These are phyloP conservation scores for Cyanoderma ruficeps DNA, from an alignment of 2,113 vertebrate genomes.

Conservation along the genomic window DNA sequence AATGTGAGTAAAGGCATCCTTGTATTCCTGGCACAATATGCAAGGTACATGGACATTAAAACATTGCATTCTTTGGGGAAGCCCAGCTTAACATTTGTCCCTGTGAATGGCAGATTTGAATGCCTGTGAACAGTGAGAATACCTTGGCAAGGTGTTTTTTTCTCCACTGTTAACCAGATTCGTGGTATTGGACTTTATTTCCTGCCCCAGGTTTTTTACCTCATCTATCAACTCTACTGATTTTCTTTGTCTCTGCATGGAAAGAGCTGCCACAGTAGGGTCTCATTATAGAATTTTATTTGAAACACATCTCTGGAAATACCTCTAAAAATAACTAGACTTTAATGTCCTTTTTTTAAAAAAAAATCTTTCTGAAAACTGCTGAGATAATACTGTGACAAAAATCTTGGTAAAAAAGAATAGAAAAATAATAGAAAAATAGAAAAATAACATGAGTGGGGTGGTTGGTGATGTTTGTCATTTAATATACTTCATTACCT, in stretches of 20 bases:
- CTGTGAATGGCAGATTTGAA: not conserved
- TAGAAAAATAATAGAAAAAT: not conserved
- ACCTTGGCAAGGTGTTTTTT: not conserved
- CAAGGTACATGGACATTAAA: not conserved
- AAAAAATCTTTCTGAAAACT: not conserved
- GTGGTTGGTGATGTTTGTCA: not conserved
- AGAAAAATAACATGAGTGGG: not conserved
- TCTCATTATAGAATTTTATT: not conserved
- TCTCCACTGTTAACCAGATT: not conserved
- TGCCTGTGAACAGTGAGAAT: not conserved
- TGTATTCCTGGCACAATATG: not conserved
- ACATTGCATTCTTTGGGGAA: not conserved
- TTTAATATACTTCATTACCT: slow-evolving; percentile 1
- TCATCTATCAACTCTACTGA: not conserved
- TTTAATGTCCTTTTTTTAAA: not conserved
- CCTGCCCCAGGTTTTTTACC: not conserved
- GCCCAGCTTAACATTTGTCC: not conserved
- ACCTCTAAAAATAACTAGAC: not conserved
- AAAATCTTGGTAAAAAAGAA: not conserved
- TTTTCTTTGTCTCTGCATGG: not conserved
- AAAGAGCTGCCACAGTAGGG: not conserved
- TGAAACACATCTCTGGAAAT: not conserved
- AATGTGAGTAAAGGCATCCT: not conserved
- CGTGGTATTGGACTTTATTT: not conserved
- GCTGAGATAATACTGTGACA: not conserved